Percentiles rank a stretch among this genome's conserved stretches.
phyloP scores from a whole-genome alignment of 2,113 vertebrate genomes.

The Pontoporia blainvillei region DNA sequence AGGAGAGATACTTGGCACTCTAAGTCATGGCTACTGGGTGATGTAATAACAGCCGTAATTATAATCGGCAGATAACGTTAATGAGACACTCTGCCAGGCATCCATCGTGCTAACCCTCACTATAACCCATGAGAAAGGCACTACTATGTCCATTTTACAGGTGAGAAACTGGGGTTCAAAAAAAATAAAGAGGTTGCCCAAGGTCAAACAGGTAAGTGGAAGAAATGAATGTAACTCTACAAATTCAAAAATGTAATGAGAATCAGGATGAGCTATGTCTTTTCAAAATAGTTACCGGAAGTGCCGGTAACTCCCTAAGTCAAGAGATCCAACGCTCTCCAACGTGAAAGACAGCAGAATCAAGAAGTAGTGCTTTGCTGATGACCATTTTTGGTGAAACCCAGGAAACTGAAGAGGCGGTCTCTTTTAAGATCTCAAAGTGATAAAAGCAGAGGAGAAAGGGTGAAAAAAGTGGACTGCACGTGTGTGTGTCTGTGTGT shows the following conservation, averaged over 20 bases:
- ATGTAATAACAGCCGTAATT: background rate
- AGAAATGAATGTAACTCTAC: background rate
- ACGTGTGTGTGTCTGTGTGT: background rate
- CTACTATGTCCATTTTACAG: background rate
- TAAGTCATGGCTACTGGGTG: background rate
- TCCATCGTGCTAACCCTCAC: background rate
- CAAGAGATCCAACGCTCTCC: background rate
- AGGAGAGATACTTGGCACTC: background rate
- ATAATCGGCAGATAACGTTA: background rate
- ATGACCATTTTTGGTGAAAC: conserved; percentile 39
- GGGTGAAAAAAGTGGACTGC: background rate
- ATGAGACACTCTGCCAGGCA: background rate
- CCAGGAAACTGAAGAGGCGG: background rate
- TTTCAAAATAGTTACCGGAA: conserved; percentile 25
- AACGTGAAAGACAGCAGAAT: background rate
- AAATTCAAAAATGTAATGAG: background rate
- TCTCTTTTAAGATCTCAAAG: background rate
- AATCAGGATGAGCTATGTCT: background rate
- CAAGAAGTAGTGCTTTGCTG: background rate
- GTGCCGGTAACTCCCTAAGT: background rate
- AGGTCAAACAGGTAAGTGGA: background rate
- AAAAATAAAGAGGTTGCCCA: background rate
- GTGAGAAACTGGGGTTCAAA: background rate
- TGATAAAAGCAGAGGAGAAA: background rate
- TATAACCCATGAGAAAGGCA: background rate